A percentile compares a stretch with the other conserved stretches of the same genome.
These are phyloP conservation scores for Bubo scandiacus DNA, from an alignment of 2,113 vertebrate genomes.

Conservation along the genomic window DNA sequence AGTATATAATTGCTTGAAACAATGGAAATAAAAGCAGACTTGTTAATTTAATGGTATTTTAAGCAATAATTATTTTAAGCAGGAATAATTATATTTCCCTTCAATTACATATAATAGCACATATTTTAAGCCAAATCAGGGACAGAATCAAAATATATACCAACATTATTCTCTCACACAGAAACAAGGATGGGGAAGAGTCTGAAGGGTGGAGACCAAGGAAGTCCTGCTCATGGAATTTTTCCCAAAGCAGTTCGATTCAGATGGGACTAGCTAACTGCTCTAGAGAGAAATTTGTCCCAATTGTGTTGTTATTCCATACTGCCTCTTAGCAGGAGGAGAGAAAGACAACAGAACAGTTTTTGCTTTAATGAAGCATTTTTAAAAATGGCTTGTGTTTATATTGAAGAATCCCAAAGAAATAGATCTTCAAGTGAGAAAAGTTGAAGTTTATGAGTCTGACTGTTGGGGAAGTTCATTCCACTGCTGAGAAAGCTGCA, in stretches of 20 bases:
- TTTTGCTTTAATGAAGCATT: background rate
- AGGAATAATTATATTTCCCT: slow-evolving; percentile 31
- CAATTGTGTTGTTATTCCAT: background rate
- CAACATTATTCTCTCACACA: background rate
- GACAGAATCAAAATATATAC: background rate
- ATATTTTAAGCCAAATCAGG: background rate
- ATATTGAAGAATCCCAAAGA: background rate
- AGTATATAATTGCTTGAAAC: slow-evolving; percentile 23
- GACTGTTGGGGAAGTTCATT: background rate
- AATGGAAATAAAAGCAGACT: slow-evolving; percentile 19
- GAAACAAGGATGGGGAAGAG: background rate
- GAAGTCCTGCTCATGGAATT: background rate
- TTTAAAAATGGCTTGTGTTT: background rate
- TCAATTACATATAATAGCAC: background rate
- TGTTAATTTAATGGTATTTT: slow-evolving; percentile 11
- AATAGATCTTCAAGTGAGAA: background rate
- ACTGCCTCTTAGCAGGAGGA: background rate
- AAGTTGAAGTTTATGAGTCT: background rate
- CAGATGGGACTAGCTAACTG: background rate
- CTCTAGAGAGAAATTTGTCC: background rate
- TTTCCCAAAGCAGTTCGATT: background rate
- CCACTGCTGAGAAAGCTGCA: background rate
- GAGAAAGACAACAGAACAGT: background rate
- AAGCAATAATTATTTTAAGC: slow-evolving; percentile 25
- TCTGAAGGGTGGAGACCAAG: background rate